These are phyloP conservation scores for Anticlea derivata DNA, from an alignment of 2,888 invertebrate species.

Conservation along the genomic window DNA sequence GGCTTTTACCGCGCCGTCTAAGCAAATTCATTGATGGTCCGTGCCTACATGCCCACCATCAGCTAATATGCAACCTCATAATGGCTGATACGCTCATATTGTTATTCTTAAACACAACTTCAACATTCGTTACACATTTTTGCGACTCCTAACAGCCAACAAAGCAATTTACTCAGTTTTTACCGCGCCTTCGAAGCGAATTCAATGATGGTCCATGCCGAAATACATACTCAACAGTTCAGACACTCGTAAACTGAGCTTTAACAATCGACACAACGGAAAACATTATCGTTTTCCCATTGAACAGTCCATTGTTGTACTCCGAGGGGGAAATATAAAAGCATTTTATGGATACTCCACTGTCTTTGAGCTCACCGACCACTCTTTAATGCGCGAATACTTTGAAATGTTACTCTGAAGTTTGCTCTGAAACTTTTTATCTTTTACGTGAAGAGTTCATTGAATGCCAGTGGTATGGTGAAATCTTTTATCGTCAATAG, in stretches of 20 bases:
- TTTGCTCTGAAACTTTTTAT: too few species aligned
- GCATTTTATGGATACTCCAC: constrained; percentile 9
- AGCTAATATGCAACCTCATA: too few species aligned
- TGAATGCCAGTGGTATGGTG: too few species aligned
- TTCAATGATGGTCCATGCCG: constrained; percentile 5
- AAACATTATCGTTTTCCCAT: background rate
- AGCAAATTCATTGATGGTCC: constrained; percentile 3
- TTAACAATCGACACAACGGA: background rate
- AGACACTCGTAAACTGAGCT: constrained; percentile 15
- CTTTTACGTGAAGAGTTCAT: too few species aligned
- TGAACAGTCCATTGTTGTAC: constrained; percentile 15
- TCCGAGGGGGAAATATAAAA: constrained; percentile 9
- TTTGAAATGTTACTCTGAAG: too few species aligned
- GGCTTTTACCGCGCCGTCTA: background rate
- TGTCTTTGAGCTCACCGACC: constrained; percentile 13
- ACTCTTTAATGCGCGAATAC: constrained; percentile 1
- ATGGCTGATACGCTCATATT: too few species aligned
- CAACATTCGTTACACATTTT: background rate
- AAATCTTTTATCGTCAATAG: too few species aligned
- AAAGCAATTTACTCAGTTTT: background rate
- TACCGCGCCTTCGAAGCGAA: background rate
- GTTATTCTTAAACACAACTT: too few species aligned
- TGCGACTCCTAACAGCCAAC: background rate
- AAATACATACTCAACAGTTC: constrained; percentile 5
- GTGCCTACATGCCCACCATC: constrained; percentile 1